Evolutionary conservation across 2,888 invertebrate genomes (phyloP).

Genomic region (Dinocampus coccinellae): DNA sequence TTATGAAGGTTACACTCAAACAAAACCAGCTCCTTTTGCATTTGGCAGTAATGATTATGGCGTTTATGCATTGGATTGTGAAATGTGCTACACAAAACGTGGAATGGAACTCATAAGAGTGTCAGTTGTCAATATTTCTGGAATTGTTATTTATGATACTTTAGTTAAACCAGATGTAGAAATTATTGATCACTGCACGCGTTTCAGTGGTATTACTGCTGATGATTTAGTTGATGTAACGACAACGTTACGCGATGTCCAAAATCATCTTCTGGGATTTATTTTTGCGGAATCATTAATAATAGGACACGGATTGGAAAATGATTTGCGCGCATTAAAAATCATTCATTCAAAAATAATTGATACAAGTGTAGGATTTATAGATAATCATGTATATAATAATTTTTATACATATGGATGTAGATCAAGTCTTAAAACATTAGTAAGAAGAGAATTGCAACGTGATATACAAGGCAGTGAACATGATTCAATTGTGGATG

Average conservation of each 20-base stretch:
- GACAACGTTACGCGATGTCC: conserved; percentile 83
- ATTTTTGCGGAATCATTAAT: conserved; percentile 88
- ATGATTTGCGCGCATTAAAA: conserved; percentile 89
- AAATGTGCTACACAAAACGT: conserved; percentile 93
- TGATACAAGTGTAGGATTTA: conserved; percentile 87
- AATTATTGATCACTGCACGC: conserved; percentile 94
- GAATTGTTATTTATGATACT: conserved; percentile 84
- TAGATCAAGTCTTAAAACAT: conserved; percentile 84
- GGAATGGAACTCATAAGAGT: conserved; percentile 91
- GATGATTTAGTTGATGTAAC: conserved; percentile 74
- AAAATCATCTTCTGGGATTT: conserved; percentile 85
- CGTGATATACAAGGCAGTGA: conserved; percentile 84
- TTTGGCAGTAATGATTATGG: conserved; percentile 69
- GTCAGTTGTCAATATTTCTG: conserved; percentile 83
- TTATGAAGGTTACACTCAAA: conserved; percentile 77
- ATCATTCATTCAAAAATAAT: conserved; percentile 87
- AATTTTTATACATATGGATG: conserved; percentile 77
- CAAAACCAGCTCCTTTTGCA: conserved; percentile 69
- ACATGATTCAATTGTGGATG: conserved; percentile 96
- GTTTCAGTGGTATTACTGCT: conserved; percentile 92
- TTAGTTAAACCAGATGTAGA: conserved; percentile 85
- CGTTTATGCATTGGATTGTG: conserved; percentile 92
- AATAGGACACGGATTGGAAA: conserved; percentile 95
- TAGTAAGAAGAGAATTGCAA: conserved; percentile 80
- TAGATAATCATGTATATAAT: conserved; percentile 84